Percentiles rank a stretch among this genome's conserved stretches.
These are phyloP conservation scores for Meghimatium bilineatum DNA, from an alignment of 2,888 invertebrate species.

Conservation along the genomic window DNA sequence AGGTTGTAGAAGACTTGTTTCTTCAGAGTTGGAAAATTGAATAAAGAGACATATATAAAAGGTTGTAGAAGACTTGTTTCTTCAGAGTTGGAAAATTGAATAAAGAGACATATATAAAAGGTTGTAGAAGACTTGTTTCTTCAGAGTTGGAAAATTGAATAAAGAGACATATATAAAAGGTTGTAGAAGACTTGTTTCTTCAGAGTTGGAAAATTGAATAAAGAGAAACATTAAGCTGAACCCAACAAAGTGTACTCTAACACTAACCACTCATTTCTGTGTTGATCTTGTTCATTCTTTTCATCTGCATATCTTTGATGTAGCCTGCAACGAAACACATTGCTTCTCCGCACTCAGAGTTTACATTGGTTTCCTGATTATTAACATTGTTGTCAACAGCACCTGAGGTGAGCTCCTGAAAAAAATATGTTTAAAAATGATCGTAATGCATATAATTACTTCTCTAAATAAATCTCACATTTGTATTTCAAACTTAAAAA, in stretches of 20 bases:
- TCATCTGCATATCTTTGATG: conserved; percentile 3
- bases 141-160: no score
- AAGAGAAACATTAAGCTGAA: no score
- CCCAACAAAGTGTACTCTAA: neutral
- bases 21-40: no score
- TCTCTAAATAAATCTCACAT: neutral
- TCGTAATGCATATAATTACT: neutral
- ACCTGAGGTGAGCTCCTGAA: neutral
- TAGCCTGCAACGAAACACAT: conserved; percentile 18
- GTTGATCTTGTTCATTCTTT: neutral
- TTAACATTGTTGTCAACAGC: neutral
- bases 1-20: no score
- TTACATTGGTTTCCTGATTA: neutral
- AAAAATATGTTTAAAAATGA: neutral
- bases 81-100: no score
- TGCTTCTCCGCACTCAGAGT: neutral
- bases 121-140: no score
- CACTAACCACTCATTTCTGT: conserved; percentile 30
- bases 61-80: no score
- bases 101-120: no score
- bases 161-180: no score
- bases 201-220: no score
- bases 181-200: no score
- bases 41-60: no score
- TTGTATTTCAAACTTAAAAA: neutral